Evolutionary conservation across 2,888 invertebrate genomes (phyloP).

Genomic region (Dorcus hopei): DNA sequence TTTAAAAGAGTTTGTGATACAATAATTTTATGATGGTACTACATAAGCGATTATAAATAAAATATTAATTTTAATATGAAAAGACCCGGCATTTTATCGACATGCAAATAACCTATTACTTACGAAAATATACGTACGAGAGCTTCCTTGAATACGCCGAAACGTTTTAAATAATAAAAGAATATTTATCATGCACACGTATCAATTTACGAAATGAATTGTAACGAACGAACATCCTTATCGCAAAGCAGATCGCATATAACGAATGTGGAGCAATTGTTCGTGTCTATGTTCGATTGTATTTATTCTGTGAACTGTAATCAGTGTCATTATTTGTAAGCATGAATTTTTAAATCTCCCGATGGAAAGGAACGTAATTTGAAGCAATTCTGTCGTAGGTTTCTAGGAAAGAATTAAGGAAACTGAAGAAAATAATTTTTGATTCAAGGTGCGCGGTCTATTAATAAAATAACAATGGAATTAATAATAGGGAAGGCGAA

Average conservation of each 20-base stretch:
- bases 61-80: not conserved
- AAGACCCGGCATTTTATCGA: not conserved
- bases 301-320: too few species aligned
- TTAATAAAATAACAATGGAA: too few species aligned
- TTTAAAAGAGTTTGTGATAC: too few species aligned
- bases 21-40: not conserved
- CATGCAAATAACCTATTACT: conserved; percentile 2
- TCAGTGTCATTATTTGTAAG: too few species aligned
- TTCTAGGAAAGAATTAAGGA: too few species aligned
- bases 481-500: too few species aligned
- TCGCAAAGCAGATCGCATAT: conserved; percentile 20
- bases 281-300: too few species aligned
- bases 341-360: too few species aligned
- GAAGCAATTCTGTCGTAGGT: too few species aligned
- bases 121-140: not conserved
- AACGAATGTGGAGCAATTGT: not conserved
- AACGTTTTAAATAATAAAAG: conserved; percentile 15
- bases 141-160: not conserved
- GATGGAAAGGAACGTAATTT: too few species aligned
- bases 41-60: not conserved
- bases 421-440: too few species aligned
- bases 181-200: conserved; percentile 25
- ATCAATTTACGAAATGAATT: conserved; percentile 31
- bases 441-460: too few species aligned
- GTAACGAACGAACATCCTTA: conserved; percentile 23